Base-by-base conservation (phyloP, 1,140 invertebrate species). In the Frieseomelitta varia region DNA sequence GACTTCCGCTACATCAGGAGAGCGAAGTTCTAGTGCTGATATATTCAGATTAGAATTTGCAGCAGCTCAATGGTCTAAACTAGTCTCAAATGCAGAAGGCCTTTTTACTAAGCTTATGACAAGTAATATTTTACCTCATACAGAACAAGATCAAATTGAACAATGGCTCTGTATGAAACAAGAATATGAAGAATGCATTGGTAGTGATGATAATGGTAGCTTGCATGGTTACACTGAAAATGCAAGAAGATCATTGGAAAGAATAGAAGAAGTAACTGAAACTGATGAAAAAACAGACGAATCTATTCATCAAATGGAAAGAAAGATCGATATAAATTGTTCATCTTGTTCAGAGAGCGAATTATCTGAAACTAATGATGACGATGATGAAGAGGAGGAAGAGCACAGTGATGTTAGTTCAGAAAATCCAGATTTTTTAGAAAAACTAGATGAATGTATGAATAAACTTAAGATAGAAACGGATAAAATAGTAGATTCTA, bases 111-210 rank as follows among this genome's bases (percentile, higher is more conserved):
- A 97, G 95, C 92, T 96, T 15, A 93, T 96, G 55, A 88, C 92
- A 8, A 95, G 93, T 47, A 96, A 97, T 86, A 94, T 95, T 56
- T 92, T 98, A 69, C 95, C 96, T 14, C 96, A 97, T 78, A 94
- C 95, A 79, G 97, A 97, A 90, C 95, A 96, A 87, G 97, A 97
- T 91, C 97, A 97, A 93, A 97, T 98, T n/a, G 97, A 97, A 91
- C 96, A 97, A 83, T 98, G 97, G 97, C 93, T 98, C 8, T 97
- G 97, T 88, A 95, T 98, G 85, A 98, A 98, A 93, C 97, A 97
- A 85, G 97, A 98, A 92, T 98, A 97, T 93, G 97, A 98, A 93
- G 97, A 98, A 87, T 98, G 97, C 91, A 96, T 98, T 47, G 96
- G 96, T 90, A 96, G 94, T 76, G 96, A 96, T 85, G 95, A 95